Evolutionary conservation across 2,797 vertebrate species (phyloP).

Genomic region (Anomalospiza imberbis): DNA sequence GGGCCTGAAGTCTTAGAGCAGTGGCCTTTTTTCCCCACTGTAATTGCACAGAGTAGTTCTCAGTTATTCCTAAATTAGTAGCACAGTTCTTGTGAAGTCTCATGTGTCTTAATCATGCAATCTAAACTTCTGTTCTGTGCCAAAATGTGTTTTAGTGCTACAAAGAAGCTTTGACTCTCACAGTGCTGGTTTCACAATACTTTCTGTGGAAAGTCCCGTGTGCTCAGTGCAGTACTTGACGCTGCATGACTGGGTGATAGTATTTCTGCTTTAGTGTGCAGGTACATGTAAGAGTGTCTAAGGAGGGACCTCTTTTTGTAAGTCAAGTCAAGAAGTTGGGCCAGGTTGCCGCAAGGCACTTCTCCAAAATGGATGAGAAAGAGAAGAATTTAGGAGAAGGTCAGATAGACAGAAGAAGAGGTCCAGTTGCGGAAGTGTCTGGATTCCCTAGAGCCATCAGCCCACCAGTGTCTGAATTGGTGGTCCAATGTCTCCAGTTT

Average conservation of each 20-base stretch:
- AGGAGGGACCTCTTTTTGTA: background rate
- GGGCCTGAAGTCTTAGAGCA: background rate
- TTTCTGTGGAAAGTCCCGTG: background rate
- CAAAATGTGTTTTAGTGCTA: background rate
- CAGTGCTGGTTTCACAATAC: background rate
- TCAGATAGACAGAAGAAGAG: background rate
- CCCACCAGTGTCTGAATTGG: background rate
- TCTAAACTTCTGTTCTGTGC: background rate
- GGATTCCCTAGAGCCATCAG: background rate
- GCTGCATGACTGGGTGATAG: background rate
- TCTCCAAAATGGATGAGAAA: background rate
- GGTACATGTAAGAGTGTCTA: background rate
- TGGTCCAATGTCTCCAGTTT: background rate
- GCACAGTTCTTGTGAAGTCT: constrained; percentile 11
- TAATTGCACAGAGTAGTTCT: background rate
- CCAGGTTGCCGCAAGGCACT: background rate
- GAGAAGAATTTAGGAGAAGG: background rate
- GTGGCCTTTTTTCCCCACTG: background rate
- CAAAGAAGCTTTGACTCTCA: background rate
- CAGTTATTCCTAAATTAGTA: constrained; percentile 17
- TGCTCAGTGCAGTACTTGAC: background rate
- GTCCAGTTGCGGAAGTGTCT: background rate
- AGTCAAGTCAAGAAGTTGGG: background rate
- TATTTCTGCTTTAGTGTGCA: background rate
- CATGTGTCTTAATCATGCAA: background rate